phyloP scores from a whole-genome alignment of 2,888 invertebrate species.

The Sinhomidia bicolor region DNA sequence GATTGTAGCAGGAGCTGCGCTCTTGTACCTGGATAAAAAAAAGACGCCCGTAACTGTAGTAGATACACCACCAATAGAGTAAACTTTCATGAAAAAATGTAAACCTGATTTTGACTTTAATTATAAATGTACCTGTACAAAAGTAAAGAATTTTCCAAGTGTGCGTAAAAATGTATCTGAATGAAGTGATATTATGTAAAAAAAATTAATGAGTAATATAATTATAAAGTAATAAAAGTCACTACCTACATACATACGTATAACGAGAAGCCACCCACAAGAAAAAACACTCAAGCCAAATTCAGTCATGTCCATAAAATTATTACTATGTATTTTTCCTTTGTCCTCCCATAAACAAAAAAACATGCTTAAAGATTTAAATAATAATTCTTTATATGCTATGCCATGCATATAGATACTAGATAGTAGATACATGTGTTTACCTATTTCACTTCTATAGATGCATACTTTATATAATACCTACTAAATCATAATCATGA shows the following conservation, averaged over 20 bases:
- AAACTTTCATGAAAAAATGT: neutral
- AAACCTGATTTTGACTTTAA: constrained; percentile 24
- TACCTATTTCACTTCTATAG: no score
- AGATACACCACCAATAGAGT: constrained; percentile 25
- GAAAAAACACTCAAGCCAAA: constrained; percentile 4
- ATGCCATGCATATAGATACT: no score
- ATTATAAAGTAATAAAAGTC: neutral
- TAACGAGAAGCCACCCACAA: constrained; percentile 1
- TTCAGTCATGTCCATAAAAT: constrained; percentile 14
- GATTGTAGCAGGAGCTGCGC: constrained; percentile 60
- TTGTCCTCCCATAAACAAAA: neutral
- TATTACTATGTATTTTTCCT: neutral
- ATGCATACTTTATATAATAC: no score
- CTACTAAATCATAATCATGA: neutral
- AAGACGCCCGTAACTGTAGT: constrained; percentile 59
- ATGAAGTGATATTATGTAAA: neutral
- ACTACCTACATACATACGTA: neutral
- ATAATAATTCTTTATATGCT: no score
- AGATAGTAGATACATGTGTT: neutral
- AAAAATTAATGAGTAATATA: neutral
- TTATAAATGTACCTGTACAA: neutral
- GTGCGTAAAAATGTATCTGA: constrained; percentile 27
- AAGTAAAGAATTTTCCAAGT: neutral
- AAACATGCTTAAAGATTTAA: no score
- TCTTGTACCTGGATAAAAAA: constrained; percentile 62